These are phyloP conservation scores for Drosophila fungiperda DNA, from an alignment of 2,888 invertebrate species.

Conservation along the genomic window DNA sequence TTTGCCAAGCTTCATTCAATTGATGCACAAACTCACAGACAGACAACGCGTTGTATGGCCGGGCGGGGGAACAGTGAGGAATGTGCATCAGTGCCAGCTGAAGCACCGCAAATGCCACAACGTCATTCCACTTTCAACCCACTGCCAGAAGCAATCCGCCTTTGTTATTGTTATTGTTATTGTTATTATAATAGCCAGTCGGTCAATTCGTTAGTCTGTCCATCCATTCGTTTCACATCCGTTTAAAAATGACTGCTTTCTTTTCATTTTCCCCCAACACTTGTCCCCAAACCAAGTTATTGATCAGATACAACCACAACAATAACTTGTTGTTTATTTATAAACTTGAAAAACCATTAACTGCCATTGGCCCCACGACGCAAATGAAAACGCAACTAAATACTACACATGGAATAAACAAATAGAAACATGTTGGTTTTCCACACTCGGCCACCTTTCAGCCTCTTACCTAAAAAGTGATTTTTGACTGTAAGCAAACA, in stretches of 20 bases:
- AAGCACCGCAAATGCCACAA: constrained; percentile 51
- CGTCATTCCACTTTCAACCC: constrained; percentile 32
- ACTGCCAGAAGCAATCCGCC: constrained; percentile 24
- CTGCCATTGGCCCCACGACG: neutral
- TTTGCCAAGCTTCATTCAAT: constrained; percentile 65
- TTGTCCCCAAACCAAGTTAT: constrained; percentile 7
- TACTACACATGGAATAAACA: neutral
- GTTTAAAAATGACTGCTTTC: constrained; percentile 61
- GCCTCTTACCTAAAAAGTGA: neutral
- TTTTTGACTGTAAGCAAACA: neutral
- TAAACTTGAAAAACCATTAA: constrained; percentile 31
- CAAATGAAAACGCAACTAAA: constrained; percentile 4
- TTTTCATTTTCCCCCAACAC: constrained; percentile 34
- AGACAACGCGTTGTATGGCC: constrained; percentile 28
- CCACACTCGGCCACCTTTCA: neutral
- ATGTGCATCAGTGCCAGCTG: constrained; percentile 28
- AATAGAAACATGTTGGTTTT: neutral
- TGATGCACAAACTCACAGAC: constrained; percentile 45
- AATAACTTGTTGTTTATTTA: constrained; percentile 12
- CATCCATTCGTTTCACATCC: constrained; percentile 37
- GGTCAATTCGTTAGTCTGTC: constrained; percentile 5
- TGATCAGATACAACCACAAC: neutral
- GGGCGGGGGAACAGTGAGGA: constrained; percentile 7
- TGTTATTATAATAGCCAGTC: constrained; percentile 20
- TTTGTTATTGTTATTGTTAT: constrained; percentile 27